Evolutionary conservation across 2,113 vertebrate genomes (phyloP).

Genomic region (Xiphias gladius): DNA sequence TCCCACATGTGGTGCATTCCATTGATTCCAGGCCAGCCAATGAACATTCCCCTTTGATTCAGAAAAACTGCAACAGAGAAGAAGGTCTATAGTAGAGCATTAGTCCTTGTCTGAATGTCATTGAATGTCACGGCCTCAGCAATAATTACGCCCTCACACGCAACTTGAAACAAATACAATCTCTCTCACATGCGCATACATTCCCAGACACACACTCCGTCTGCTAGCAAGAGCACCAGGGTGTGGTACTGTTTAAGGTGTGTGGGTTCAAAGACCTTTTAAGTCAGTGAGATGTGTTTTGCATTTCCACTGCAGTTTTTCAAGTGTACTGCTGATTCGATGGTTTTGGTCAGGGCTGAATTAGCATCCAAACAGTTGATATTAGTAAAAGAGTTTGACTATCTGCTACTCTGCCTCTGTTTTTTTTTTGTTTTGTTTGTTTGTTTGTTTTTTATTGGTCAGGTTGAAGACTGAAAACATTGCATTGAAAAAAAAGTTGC

Average conservation of each 20-base stretch:
- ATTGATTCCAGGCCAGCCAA: conserved; percentile 65
- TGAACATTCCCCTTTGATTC: conserved; percentile 51
- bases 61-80: conserved; percentile 49
- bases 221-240: conserved; percentile 40
- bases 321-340: background rate
- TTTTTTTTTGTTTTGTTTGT: no score
- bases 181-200: conserved; percentile 37
- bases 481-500: background rate
- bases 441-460: background rate
- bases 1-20: conserved; percentile 70
- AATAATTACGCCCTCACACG: conserved; percentile 76
- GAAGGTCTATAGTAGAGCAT: conserved; percentile 42
- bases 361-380: background rate
- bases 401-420: background rate
- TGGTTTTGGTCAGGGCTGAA: background rate
- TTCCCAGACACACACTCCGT: conserved; percentile 47
- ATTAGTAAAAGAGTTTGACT: background rate
- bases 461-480: background rate
- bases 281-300: background rate
- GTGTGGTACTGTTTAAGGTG: conserved; percentile 72
- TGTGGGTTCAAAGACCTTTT: conserved; percentile 62
- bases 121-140: conserved; percentile 76
- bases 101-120: conserved; percentile 75
- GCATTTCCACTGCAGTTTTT: conserved; percentile 7
- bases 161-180: conserved; percentile 70